Evolutionary conservation across 2,113 vertebrate genomes (phyloP).

Genomic region (Nycticebus coucang): DNA sequence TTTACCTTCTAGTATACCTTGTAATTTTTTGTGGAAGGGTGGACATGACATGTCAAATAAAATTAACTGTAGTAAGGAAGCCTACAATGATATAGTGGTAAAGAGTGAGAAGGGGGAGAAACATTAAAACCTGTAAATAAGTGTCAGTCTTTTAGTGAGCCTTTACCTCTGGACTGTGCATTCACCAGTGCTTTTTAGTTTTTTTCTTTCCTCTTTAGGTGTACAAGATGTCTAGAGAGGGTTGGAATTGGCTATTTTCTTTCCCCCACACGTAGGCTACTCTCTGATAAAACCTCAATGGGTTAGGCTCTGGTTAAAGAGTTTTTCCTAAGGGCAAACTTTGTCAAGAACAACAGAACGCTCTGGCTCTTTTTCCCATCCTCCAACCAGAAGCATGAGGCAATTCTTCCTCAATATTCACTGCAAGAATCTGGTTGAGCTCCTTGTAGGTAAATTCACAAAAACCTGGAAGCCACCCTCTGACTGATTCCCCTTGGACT

Average conservation of each 20-base stretch:
- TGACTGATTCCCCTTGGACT: neutral
- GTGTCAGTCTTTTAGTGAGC: neutral
- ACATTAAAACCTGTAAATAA: neutral
- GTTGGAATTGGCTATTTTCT: neutral
- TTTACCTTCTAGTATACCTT: neutral
- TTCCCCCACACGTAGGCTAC: neutral
- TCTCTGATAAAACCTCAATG: neutral
- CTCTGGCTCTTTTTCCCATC: neutral
- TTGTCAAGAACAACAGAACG: neutral
- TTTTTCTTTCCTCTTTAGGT: neutral
- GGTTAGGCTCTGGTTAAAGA: neutral
- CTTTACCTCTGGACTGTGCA: neutral
- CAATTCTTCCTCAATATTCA: neutral
- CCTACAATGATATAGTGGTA: neutral
- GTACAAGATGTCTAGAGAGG: neutral
- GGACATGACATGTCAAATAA: neutral
- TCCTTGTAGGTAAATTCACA: neutral
- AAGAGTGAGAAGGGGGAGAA: neutral
- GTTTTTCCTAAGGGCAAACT: neutral
- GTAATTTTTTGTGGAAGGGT: neutral
- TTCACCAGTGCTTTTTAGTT: neutral
- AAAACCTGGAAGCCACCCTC: neutral
- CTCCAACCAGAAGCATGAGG: neutral
- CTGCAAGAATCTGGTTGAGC: neutral
- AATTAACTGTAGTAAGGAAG: neutral